phyloP scores from a whole-genome alignment of 2,888 invertebrate species.

The Bruchidius siliquastri region DNA sequence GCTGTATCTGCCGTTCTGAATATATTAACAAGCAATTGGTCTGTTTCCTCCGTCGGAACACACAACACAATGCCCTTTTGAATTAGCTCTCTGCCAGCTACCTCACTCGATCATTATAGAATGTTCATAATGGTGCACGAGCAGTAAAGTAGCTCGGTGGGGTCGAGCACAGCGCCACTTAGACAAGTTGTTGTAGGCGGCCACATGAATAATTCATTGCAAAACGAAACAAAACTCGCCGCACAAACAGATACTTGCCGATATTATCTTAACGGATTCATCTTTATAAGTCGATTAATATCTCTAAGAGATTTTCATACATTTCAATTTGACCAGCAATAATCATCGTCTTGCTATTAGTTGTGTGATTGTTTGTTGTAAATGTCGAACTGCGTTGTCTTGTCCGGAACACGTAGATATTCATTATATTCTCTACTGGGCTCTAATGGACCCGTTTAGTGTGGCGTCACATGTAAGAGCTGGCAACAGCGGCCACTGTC shows the following conservation, averaged over 20 bases:
- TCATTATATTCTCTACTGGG: too few relatives aligned
- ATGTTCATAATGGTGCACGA: neutral
- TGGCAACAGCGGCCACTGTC: too few relatives aligned
- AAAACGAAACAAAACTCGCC: neutral
- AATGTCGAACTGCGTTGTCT: too few relatives aligned
- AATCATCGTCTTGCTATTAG: neutral
- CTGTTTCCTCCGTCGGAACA: neutral
- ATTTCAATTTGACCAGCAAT: neutral
- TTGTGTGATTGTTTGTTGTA: neutral
- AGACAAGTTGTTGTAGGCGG: conserved; percentile 3
- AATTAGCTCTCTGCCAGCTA: neutral
- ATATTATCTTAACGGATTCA: neutral
- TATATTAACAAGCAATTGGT: neutral
- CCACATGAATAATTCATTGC: neutral
- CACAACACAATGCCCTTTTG: neutral
- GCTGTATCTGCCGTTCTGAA: neutral
- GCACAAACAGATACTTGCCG: neutral
- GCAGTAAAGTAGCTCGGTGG: neutral
- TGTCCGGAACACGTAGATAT: too few relatives aligned
- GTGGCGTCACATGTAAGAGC: too few relatives aligned
- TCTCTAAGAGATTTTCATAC: neutral
- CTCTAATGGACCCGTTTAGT: too few relatives aligned
- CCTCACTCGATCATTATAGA: neutral
- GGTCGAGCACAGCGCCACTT: neutral
- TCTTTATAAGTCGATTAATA: conserved; percentile 2